Evolutionary conservation across 1,140 invertebrate genomes (phyloP), one percentile per base, ranked within the genome.

Genomic region (Dinoponera quadriceps): DNA sequence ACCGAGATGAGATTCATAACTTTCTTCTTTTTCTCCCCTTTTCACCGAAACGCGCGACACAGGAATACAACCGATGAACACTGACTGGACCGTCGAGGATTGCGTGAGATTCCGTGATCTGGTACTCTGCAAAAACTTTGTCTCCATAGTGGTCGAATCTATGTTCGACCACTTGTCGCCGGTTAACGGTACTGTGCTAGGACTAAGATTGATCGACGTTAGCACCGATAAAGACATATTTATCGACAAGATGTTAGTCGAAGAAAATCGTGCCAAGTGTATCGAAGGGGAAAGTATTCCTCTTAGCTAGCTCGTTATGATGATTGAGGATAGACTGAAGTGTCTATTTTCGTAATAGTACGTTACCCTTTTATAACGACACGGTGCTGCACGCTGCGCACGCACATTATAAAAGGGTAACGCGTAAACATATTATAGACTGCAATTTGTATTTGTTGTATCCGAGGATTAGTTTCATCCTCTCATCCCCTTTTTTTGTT

Each of bases 1-100:
- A 29, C 20, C 4, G 18, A 2, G 13, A 55, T 5, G 27, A 81
- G 13, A 82, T 55, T 49, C 72, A 72, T 81, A 29, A 66, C 27
- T 68, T 16, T 74, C 14, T 73, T 22, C 74, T 77, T 86, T 44
- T 11, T 44, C 38, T 9, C 11, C 11, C 0, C 1, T 9, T 44
- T 44, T 44, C 11, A 5, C 9, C 3, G 3, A 3, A 9, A 44
- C 0, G 11, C 38, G 16, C 85, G 82, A 65, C 81, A 89, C 89
- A 96, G 95, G 95, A 82, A 94, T 96, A 44, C 93, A 90, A 72
- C 95, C 95, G 29, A 92, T 94, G 18, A 94, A 95, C 83, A 91
- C 92, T 77, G 95, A 96, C 91, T 96, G 95, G 95, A 91, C 93
- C 3, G 94, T 95, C 49, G 94, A 95, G 86, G 95, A 95, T 89